Conservation (phyloP, 2,113 vertebrate genomes). For the Marmota monax region DNA sequence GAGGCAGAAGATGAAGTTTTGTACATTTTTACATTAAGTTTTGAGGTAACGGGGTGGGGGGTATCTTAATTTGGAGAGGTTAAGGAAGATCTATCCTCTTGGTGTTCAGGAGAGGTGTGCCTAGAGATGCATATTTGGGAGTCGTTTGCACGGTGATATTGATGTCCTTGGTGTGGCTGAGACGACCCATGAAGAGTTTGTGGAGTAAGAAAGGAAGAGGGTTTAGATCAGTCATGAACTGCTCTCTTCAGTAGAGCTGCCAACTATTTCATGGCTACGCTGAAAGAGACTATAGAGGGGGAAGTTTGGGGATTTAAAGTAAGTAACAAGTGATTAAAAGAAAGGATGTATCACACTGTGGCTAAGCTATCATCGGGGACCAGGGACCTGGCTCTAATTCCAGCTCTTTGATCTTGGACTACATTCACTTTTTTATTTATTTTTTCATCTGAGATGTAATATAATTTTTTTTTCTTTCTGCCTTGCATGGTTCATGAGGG, state of each 20-base stretch:
- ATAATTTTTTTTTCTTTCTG: conserved; percentile 11
- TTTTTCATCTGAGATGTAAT: conserved; percentile 11
- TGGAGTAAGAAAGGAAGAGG: not conserved
- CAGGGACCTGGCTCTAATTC: not conserved
- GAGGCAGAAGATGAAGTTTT: not conserved
- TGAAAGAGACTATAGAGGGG: not conserved
- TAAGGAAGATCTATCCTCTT: not conserved
- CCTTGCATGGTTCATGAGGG: not conserved
- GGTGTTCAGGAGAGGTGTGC: not conserved
- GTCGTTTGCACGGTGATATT: not conserved
- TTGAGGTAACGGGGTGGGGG: not conserved
- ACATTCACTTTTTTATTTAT: not conserved
- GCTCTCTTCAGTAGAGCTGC: not conserved
- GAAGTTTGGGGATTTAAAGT: not conserved
- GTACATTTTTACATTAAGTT: not conserved
- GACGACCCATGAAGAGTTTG: too few species aligned
- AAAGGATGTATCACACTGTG: not conserved
- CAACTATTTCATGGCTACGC: not conserved
- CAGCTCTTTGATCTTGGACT: conserved; percentile 10
- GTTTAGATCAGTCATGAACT: not conserved
- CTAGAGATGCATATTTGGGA: not conserved
- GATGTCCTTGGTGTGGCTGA: not conserved
- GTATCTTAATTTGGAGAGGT: not conserved
- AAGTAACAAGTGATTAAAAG: not conserved
- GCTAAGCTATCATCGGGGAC: not conserved